Base-by-base conservation (phyloP, 2,888 invertebrate genomes). In the Acanthosoma haemorrhoidale region DNA sequence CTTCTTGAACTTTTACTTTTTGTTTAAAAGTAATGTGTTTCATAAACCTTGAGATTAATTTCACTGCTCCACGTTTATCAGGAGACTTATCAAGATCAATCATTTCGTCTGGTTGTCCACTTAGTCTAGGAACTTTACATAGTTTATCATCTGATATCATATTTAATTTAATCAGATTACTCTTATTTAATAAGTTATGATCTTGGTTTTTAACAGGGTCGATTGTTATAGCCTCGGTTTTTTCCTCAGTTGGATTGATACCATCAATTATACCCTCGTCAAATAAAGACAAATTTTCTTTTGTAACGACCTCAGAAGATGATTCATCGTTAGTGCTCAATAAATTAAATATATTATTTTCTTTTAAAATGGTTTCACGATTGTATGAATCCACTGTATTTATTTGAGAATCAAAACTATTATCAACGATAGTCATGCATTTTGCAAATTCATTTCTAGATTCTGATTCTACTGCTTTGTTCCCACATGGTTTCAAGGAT, bases 31-130 rank as follows among this genome's bases (percentile, higher is more conserved):
- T 82, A 0, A 87, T 82, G 76, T 92, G 91, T 77, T 86, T 86
- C 38, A 87, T 81, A 78, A 91, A 89, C 73, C 91, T 83, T 75
- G 90, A 84, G 78, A 90, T 86, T 34, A 94, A 82, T 69, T 85
- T 81, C 73, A 86, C 84, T 6, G 92, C 82, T 9, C 88, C 90
- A 31, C 78, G 76, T 5, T 82, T 82, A 71, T 86, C 85, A 38
- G 90, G 79, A 77, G 87, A 86, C 3, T 82, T 82, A 72, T 86
- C 85, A 38, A 90, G 79, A 77, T 88, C 86, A 64, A 91, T 88
- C 4, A 87, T 77, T 73, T 82, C 81, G 73, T 83, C 82, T 0
- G 83, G 79, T 58, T 80, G 80, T 1, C 85, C 84, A 57, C 66
- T 72, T 16, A 73, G 34, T 71, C 59, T 73, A 6, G 73, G 73